Evolutionary conservation across 2,888 invertebrate genomes (phyloP).

Genomic region (Xylocampa areola): DNA sequence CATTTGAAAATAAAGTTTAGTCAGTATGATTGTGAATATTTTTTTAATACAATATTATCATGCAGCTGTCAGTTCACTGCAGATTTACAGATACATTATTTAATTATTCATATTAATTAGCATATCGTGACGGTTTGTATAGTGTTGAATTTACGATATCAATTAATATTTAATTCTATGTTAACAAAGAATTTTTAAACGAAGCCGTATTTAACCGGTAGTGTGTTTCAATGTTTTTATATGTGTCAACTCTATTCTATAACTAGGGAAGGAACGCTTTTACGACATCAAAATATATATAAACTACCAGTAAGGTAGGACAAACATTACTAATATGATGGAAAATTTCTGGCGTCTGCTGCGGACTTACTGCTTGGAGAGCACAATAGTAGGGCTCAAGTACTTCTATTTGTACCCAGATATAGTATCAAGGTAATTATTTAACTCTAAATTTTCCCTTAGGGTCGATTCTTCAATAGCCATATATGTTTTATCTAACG

Average conservation of each 20-base stretch:
- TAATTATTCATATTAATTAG: constrained; percentile 41
- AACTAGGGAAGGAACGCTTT: no score
- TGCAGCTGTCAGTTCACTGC: constrained; percentile 18
- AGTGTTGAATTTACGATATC: constrained; percentile 10
- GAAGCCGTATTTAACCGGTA: neutral
- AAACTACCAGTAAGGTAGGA: no score
- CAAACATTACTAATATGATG: no score
- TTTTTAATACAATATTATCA: neutral
- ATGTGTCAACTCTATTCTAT: neutral
- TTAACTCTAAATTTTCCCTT: no score
- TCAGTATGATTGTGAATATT: no score
- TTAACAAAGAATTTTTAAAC: constrained; percentile 8
- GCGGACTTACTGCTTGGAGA: constrained; percentile 74
- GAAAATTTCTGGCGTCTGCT: constrained; percentile 65
- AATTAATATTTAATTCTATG: constrained; percentile 26
- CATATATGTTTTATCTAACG: no score
- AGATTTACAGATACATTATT: constrained; percentile 36
- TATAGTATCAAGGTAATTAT: constrained; percentile 76
- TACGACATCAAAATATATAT: no score
- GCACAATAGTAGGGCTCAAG: constrained; percentile 78
- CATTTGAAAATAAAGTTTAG: no score
- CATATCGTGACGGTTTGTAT: constrained; percentile 36
- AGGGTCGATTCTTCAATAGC: no score
- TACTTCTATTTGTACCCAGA: constrained; percentile 85
- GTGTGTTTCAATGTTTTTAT: neutral